A percentile compares a stretch with the other conserved stretches of the same genome.
Evolutionary conservation across 2,888 invertebrate species (phyloP).

Genomic region (Drosophila incognita): DNA sequence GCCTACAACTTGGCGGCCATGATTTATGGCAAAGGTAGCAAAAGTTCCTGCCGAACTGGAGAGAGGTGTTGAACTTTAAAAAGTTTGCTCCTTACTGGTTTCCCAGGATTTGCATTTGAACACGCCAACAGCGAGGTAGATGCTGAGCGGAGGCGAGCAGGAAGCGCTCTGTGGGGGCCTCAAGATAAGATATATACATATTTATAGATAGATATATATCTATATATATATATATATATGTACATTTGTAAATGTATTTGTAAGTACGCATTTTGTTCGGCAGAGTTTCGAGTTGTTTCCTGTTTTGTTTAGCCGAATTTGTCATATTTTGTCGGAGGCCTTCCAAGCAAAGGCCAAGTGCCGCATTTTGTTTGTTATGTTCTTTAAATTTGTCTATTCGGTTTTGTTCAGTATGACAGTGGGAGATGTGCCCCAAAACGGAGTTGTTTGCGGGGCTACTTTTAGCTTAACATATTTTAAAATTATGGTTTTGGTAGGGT

Average conservation of each 20-base stretch:
- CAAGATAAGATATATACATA: constrained; percentile 48
- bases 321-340: constrained; percentile 76
- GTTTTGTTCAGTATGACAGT: constrained; percentile 10
- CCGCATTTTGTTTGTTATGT: constrained; percentile 55
- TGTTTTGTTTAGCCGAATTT: constrained; percentile 76
- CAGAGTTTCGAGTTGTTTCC: constrained; percentile 61
- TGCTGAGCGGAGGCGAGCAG: constrained; percentile 11
- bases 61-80: constrained; percentile 62
- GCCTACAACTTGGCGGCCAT: constrained; percentile 69
- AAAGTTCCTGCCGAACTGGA: constrained; percentile 51
- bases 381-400: constrained; percentile 56
- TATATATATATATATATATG: constrained; percentile 7
- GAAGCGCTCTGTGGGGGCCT: constrained; percentile 38
- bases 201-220: constrained; percentile 29
- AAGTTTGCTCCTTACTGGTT: constrained; percentile 68
- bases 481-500: not conserved
- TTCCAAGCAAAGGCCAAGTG: constrained; percentile 60
- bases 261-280: constrained; percentile 58
- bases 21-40: constrained; percentile 78
- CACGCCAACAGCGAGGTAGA: constrained; percentile 34
- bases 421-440: not conserved
- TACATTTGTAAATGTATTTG: constrained; percentile 19
- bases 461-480: constrained; percentile 1
- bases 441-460: not conserved
- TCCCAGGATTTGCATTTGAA: constrained; percentile 78